phyloP scores from a whole-genome alignment of 2,888 invertebrate genomes.

The Lutraria lutraria region DNA sequence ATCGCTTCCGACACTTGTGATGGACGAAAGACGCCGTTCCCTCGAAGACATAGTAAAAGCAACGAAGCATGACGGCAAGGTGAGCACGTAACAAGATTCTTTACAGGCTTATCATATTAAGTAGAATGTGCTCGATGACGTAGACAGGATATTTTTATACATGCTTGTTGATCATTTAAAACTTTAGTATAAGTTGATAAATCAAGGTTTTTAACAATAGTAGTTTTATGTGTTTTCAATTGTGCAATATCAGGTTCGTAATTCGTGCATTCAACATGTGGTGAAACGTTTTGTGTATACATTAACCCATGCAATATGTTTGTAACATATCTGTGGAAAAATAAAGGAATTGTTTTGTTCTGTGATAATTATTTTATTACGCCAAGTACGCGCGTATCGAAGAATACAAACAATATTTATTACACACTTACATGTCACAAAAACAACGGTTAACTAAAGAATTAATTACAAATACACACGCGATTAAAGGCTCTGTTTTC shows the following conservation, averaged over 20 bases:
- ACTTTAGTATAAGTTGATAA: neutral
- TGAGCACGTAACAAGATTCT: neutral
- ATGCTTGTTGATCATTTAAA: neutral
- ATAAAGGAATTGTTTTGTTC: too few species aligned
- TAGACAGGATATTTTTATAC: neutral
- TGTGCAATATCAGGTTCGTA: neutral
- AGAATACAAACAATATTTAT: too few species aligned
- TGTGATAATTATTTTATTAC: too few species aligned
- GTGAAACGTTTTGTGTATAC: too few species aligned
- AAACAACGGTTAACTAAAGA: too few species aligned
- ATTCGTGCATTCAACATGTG: neutral
- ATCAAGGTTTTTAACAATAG: neutral
- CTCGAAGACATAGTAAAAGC: neutral
- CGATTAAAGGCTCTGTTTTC: too few species aligned
- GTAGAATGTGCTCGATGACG: neutral
- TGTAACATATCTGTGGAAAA: too few species aligned
- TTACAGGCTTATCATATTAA: neutral
- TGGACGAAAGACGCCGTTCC: neutral
- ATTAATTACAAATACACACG: too few species aligned
- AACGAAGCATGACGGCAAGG: constrained; percentile 9
- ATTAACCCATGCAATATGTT: too few species aligned
- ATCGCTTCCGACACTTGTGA: neutral
- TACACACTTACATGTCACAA: too few species aligned
- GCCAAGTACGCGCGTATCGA: too few species aligned
- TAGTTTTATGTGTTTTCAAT: neutral